Evolutionary conservation across 2,113 vertebrate genomes (phyloP).

Genomic region (Marmota flaviventris): DNA sequence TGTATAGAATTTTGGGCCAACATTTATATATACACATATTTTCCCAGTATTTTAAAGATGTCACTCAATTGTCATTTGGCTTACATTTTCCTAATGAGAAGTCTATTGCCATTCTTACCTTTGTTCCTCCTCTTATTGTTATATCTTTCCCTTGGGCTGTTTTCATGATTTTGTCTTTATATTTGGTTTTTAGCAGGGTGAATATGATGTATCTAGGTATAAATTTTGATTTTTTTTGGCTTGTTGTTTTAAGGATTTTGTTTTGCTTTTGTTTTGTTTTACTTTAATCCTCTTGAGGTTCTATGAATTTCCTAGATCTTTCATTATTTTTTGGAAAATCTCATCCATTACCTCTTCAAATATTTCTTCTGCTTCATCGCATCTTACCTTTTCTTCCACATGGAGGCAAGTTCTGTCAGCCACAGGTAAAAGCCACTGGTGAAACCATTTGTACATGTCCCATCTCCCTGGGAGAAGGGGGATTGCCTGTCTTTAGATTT

Average conservation of each 20-base stretch:
- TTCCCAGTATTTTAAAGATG: neutral
- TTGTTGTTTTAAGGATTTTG: slow-evolving; percentile 17
- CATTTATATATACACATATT: neutral
- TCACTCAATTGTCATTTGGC: slow-evolving; percentile 19
- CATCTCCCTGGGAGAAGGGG: neutral
- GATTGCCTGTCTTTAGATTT: neutral
- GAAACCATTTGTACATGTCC: no score
- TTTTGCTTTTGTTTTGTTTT: slow-evolving; percentile 58
- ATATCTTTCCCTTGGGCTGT: neutral
- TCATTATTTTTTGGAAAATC: slow-evolving; percentile 5
- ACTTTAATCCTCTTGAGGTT: slow-evolving; percentile 3
- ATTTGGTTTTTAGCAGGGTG: slow-evolving; percentile 1
- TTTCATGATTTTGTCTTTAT: slow-evolving; percentile 16
- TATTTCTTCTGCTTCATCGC: neutral
- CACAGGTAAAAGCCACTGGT: no score
- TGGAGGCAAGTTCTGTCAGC: neutral
- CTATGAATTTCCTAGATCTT: neutral
- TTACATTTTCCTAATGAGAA: slow-evolving; percentile 24
- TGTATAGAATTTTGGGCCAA: neutral
- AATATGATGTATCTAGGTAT: neutral
- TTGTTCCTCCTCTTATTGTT: neutral
- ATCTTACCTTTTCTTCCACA: neutral
- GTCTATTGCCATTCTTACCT: neutral
- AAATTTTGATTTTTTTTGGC: neutral
- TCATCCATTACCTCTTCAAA: neutral